Evolutionary conservation across 2,888 invertebrate genomes (phyloP).

Genomic region (Acanthopleura granulata): DNA sequence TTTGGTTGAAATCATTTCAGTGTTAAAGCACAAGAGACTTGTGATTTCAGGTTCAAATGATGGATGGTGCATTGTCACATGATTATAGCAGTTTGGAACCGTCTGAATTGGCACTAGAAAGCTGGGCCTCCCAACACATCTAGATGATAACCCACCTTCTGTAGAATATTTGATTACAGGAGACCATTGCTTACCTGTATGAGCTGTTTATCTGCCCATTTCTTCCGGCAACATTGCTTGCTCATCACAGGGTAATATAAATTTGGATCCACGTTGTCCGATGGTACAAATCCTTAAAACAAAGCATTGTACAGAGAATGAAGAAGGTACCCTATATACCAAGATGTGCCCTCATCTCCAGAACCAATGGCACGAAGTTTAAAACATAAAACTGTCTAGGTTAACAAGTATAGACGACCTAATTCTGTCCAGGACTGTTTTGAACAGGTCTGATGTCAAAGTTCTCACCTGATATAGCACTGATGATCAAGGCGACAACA

Average conservation of each 20-base stretch:
- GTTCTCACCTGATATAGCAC: constrained; percentile 5
- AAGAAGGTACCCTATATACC: neutral
- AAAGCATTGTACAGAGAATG: neutral
- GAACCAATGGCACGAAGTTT: neutral
- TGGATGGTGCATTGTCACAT: no score
- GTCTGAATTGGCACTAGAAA: no score
- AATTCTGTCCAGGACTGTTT: neutral
- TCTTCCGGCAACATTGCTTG: neutral
- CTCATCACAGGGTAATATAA: constrained; percentile 1
- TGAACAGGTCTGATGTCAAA: neutral
- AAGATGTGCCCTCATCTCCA: neutral
- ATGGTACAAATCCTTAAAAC: neutral
- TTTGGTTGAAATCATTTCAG: no score
- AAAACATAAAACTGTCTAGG: no score
- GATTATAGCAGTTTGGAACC: no score
- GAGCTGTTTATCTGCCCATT: neutral
- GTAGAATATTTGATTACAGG: no score
- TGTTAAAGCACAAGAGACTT: no score
- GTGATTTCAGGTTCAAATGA: no score
- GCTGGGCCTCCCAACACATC: no score
- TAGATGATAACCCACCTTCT: no score
- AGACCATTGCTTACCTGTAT: neutral
- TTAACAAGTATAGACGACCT: no score
- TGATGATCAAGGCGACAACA: neutral
- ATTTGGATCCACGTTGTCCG: neutral